Conservation (phyloP, 2,797 vertebrate genomes). For the Pipistrellus nathusii region DNA sequence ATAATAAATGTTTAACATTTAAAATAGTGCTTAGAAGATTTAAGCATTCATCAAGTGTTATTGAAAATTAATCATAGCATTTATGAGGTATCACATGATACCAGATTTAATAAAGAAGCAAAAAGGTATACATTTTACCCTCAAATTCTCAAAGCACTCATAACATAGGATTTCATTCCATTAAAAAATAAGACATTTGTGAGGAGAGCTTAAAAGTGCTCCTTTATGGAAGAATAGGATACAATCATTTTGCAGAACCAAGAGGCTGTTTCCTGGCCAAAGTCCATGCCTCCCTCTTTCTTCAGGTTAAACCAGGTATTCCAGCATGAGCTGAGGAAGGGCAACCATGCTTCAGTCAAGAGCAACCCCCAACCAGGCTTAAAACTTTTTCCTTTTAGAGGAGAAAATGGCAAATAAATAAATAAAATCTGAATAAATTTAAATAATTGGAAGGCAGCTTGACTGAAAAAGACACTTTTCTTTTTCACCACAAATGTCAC, state of each 20-base stretch:
- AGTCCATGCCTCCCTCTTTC: background rate
- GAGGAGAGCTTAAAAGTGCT: background rate
- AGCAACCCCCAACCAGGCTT: constrained; percentile 34
- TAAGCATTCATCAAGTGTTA: constrained; percentile 39
- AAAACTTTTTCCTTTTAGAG: constrained; percentile 68
- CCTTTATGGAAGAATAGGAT: background rate
- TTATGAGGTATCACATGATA: background rate
- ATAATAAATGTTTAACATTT: constrained; percentile 16
- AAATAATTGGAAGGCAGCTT: constrained; percentile 85
- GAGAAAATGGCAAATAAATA: constrained; percentile 84
- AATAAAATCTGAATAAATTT: constrained; percentile 83
- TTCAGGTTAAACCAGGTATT: background rate
- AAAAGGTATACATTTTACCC: background rate
- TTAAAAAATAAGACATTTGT: constrained; percentile 50
- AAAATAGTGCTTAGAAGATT: constrained; percentile 20
- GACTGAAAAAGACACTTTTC: constrained; percentile 85
- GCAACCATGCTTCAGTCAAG: background rate
- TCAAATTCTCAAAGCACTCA: constrained; percentile 26
- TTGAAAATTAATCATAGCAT: constrained; percentile 39
- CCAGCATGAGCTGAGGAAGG: background rate
- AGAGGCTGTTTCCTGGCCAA: background rate
- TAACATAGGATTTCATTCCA: constrained; percentile 24
- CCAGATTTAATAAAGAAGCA: constrained; percentile 3
- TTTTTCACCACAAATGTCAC: constrained; percentile 84
- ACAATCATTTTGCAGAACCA: accelerated